These are phyloP conservation scores for Leptinotarsa texana DNA, from an alignment of 1,140 invertebrate species.

Conservation along the genomic window DNA sequence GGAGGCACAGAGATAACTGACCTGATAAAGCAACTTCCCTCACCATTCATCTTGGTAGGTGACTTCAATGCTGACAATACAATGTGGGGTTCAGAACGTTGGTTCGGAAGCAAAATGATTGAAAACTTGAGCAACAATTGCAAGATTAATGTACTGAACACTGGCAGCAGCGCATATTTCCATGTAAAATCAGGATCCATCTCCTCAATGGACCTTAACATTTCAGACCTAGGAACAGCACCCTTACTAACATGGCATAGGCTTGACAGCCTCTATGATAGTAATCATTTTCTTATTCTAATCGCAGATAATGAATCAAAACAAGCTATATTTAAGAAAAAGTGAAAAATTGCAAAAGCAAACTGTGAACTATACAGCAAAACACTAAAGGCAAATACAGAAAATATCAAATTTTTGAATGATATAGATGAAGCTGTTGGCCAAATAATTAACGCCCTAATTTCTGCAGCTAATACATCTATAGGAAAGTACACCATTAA, in stretches of 20 bases:
- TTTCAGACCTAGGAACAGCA: neutral
- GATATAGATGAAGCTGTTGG: neutral
- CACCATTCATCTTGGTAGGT: neutral
- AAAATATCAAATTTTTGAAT: neutral
- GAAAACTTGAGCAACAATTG: neutral
- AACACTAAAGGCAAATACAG: neutral
- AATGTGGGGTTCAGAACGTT: neutral
- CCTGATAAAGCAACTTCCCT: neutral
- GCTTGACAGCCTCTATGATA: constrained; percentile 2
- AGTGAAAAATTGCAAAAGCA: neutral
- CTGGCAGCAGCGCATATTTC: too few relatives aligned
- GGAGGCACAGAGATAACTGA: too few relatives aligned
- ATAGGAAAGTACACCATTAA: too few relatives aligned
- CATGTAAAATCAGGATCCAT: neutral
- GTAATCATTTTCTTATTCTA: neutral
- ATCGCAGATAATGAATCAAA: neutral
- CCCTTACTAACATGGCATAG: neutral
- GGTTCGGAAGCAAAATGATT: neutral
- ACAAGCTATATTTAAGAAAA: neutral
- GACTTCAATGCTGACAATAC: constrained; percentile 4
- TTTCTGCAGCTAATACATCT: too few relatives aligned
- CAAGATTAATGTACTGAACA: neutral
- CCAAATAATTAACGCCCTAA: too few relatives aligned
- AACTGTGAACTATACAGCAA: neutral
- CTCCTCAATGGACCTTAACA: neutral